Evolutionary conservation across 2,113 vertebrate species (phyloP), one percentile per base, ranked within the genome.

Genomic region (Nestor notabilis): DNA sequence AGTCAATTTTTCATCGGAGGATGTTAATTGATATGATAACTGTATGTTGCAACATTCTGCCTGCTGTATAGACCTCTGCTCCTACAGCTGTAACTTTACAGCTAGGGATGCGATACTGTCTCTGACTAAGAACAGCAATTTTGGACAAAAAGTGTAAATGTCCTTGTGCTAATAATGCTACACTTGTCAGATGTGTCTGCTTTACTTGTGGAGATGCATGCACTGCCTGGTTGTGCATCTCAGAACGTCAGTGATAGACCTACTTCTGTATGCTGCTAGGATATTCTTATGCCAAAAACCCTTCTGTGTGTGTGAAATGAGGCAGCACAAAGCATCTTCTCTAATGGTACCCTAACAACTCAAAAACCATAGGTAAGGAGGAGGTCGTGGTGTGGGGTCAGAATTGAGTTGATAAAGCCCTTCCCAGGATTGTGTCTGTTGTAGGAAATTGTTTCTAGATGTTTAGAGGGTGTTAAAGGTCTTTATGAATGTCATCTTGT

Each of bases 1-100:
- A 61, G 20, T 46, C 46, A n/a, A 0, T 9, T 64, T 49, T 28
- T 41, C 8, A 3, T 43, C 12, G 0, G 3, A 35, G 47, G 17
- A 27, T 2, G 3, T 63, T 75, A 19, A 24, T 24, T 53, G 20
- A 5, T 55, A 10, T 25, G 21, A 2, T 35, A 8, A 17, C 18
- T 3, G 3, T 17, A 7, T 2, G 4, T 14, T 47, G 47, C n/a
- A 49, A 1, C 21, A 2, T 37, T 24, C 19, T 58, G 61, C 47
- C 37, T 44, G 3, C 18, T 24, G 10, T 11, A 8, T 29, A 47
- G 47, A 8, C 33, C 19, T 31, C 1, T 2, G 21, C 15, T 41
- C 7, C 1, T 11, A 6, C 11, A 31, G 5, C 31, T 21, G 17
- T 28, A 47, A 50, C n/a, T 21, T 35, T 16, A 27, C 23, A 47